A percentile compares a stretch with the other conserved stretches of the same genome.
These are phyloP conservation scores for Adrianichthys oophorus DNA, from an alignment of 2,797 vertebrate genomes.

Conservation along the genomic window DNA sequence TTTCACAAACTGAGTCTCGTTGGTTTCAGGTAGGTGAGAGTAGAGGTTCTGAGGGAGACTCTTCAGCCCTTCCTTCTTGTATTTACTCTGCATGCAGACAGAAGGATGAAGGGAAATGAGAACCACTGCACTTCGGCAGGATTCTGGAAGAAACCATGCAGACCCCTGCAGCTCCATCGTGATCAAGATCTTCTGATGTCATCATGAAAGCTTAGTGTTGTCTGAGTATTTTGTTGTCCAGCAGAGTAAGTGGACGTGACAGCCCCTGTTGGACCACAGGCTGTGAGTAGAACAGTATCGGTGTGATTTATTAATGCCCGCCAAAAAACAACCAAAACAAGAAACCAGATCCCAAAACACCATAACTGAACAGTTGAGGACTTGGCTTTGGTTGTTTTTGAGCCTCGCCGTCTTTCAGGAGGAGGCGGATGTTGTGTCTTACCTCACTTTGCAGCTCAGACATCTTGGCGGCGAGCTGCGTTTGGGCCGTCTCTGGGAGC, in stretches of 20 bases:
- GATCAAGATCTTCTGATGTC: no score
- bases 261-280: no score
- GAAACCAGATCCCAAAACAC: no score
- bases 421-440: background rate
- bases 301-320: no score
- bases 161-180: no score
- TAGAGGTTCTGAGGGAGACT: conserved; percentile 82
- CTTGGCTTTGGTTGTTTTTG: no score
- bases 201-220: no score
- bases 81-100: conserved; percentile 78
- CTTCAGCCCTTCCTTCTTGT: conserved; percentile 80
- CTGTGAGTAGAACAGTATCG: no score
- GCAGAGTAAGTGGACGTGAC: no score
- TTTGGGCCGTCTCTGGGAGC: conserved; percentile 70
- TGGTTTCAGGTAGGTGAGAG: conserved; percentile 84
- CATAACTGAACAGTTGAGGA: no score
- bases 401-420: background rate
- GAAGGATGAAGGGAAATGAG: background rate
- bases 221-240: no score
- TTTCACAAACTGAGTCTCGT: conserved; percentile 72
- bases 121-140: background rate
- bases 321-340: no score
- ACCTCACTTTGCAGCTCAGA: conserved; percentile 82
- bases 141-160: background rate
- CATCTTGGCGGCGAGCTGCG: conserved; percentile 65